These are phyloP conservation scores for Elanus axillaris DNA, from an alignment of 2,113 vertebrate genomes.

Conservation along the genomic window DNA sequence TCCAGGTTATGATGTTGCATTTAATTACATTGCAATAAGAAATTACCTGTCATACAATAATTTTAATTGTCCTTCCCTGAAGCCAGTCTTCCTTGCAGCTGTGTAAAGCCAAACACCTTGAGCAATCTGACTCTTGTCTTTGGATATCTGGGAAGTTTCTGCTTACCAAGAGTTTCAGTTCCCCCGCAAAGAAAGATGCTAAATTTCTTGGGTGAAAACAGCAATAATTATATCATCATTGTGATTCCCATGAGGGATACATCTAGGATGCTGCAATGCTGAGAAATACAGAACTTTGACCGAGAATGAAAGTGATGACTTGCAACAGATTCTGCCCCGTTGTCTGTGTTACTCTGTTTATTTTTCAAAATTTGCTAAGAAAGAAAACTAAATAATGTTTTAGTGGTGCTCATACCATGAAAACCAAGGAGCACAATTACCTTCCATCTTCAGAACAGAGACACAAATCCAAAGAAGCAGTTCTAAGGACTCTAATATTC, in stretches of 20 bases:
- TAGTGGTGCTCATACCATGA: background rate
- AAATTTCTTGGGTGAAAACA: constrained; percentile 4
- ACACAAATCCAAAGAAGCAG: background rate
- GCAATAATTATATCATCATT: background rate
- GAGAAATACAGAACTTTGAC: constrained; percentile 30
- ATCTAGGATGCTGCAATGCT: background rate
- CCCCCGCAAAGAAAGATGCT: background rate
- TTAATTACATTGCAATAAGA: background rate
- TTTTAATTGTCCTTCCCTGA: background rate
- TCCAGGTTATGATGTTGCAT: background rate
- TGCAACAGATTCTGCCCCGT: background rate
- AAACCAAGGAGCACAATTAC: background rate
- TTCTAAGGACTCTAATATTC: background rate
- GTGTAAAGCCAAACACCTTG: background rate
- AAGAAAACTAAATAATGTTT: background rate
- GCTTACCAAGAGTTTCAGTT: background rate
- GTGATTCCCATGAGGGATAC: background rate
- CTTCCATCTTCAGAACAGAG: background rate
- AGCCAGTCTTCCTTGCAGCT: background rate
- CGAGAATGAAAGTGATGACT: constrained; percentile 24
- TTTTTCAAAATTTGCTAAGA: background rate
- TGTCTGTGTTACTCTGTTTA: background rate
- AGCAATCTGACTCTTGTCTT: background rate
- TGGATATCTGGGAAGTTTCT: background rate
- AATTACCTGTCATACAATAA: background rate